Conservation (phyloP, 2,888 invertebrate species). For the Timandra comae region DNA sequence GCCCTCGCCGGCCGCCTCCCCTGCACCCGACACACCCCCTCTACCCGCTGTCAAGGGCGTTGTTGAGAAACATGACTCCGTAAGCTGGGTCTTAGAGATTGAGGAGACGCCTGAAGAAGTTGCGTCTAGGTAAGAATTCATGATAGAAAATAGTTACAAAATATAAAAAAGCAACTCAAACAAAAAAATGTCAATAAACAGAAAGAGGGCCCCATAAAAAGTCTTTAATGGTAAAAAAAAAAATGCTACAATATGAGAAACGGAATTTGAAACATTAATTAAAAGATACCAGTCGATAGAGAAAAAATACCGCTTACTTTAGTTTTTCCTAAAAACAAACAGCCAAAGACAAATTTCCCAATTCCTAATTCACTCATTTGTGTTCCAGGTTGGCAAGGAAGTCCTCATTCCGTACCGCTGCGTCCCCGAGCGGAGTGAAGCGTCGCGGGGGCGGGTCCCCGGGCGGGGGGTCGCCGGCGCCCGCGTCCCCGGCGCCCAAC, state of each 20-base stretch:
- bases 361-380: too few relatives aligned
- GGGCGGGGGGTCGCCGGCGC: constrained; percentile 49
- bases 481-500: constrained; percentile 68
- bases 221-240: too few relatives aligned
- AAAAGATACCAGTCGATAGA: too few relatives aligned
- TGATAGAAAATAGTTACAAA: too few relatives aligned
- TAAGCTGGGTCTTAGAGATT: constrained; percentile 91
- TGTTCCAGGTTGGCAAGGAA: constrained; percentile 81
- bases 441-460: constrained; percentile 50
- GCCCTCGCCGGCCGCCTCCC: constrained; percentile 50
- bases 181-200: too few relatives aligned
- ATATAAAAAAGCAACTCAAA: too few relatives aligned
- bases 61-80: constrained; percentile 90
- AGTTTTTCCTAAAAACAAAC: too few relatives aligned
- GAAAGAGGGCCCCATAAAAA: too few relatives aligned
- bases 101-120: constrained; percentile 84
- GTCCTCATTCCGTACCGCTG: constrained; percentile 78
- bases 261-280: too few relatives aligned
- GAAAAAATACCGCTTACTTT: too few relatives aligned
- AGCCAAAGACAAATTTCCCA: too few relatives aligned
- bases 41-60: constrained; percentile 88
- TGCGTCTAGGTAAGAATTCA: constrained; percentile 75
- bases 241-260: too few relatives aligned
- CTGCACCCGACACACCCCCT: constrained; percentile 62
- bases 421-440: constrained; percentile 62